These are phyloP conservation scores for Lordiphosa collinella DNA, from an alignment of 1,140 invertebrate genomes.

Conservation along the genomic window DNA sequence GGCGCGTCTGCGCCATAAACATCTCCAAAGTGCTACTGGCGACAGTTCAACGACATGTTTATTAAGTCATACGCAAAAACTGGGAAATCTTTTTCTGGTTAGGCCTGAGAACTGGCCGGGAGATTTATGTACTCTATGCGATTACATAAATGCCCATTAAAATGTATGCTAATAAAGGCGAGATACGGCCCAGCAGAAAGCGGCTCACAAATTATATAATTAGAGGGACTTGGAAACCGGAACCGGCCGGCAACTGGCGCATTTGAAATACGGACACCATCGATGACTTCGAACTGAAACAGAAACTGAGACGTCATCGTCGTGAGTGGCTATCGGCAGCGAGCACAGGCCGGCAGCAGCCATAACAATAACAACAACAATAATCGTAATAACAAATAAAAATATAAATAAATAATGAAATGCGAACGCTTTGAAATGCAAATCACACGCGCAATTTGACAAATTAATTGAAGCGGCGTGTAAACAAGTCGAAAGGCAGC, in stretches of 20 bases:
- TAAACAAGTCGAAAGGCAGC: conserved; percentile 28
- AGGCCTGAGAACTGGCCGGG: conserved; percentile 49
- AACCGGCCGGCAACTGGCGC: neutral
- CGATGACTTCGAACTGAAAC: neutral
- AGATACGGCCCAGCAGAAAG: conserved; percentile 34
- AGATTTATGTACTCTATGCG: conserved; percentile 69
- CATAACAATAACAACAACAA: conserved; percentile 11
- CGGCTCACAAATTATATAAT: conserved; percentile 65
- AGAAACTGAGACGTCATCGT: conserved; percentile 6
- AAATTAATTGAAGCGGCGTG: conserved; percentile 43
- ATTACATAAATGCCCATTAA: conserved; percentile 74
- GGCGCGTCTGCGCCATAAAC: conserved; percentile 46
- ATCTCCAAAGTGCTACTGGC: conserved; percentile 39
- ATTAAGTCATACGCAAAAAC: conserved; percentile 75
- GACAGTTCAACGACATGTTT: conserved; percentile 77
- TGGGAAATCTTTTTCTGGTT: conserved; percentile 32
- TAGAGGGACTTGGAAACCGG: conserved; percentile 22
- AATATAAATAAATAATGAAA: conserved; percentile 22
- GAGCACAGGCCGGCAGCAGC: conserved; percentile 10
- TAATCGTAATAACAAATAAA: conserved; percentile 24
- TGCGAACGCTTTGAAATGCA: conserved; percentile 31
- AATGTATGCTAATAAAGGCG: conserved; percentile 71
- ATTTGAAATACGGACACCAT: conserved; percentile 1
- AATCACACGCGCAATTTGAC: conserved; percentile 42
- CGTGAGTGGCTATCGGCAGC: conserved; percentile 11